Conservation (phyloP, 2,888 invertebrate species). For the Pseudococcus longispinus region DNA sequence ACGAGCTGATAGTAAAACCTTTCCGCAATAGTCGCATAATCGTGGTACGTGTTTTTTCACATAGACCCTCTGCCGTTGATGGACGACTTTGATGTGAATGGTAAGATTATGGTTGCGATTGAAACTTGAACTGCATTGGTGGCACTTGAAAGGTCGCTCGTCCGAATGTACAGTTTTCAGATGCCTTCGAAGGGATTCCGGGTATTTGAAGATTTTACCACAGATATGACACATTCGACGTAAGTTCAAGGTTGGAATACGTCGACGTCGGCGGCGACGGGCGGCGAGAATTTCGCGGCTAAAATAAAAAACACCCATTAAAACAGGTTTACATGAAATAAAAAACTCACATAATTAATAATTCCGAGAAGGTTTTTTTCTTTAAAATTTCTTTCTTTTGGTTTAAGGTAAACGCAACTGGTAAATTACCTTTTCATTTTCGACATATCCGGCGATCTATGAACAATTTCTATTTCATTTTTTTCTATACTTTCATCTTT, state of each 20-base stretch:
- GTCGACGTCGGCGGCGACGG: slow-evolving; percentile 15
- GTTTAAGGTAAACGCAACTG: neutral
- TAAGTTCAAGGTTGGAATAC: neutral
- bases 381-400: too few species aligned
- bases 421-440: neutral
- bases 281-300: neutral
- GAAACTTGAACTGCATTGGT: slow-evolving; percentile 47
- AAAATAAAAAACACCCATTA: neutral
- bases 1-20: slow-evolving; percentile 44
- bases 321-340: too few species aligned
- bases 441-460: neutral
- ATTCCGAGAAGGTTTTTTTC: too few species aligned
- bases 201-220: slow-evolving; percentile 53
- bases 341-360: neutral
- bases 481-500: neutral
- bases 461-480: neutral
- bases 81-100: slow-evolving; percentile 52
- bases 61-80: slow-evolving; percentile 40
- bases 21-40: slow-evolving; percentile 52
- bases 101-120: slow-evolving; percentile 54
- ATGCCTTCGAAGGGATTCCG: slow-evolving; percentile 44
- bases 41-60: slow-evolving; percentile 43
- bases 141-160: slow-evolving; percentile 51
- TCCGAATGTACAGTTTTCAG: slow-evolving; percentile 53
- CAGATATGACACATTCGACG: slow-evolving; percentile 51